Percentiles rank a stretch among this genome's conserved stretches.
These are phyloP conservation scores for Chaetodon auriga DNA, from an alignment of 2,113 vertebrate genomes.

Conservation along the genomic window DNA sequence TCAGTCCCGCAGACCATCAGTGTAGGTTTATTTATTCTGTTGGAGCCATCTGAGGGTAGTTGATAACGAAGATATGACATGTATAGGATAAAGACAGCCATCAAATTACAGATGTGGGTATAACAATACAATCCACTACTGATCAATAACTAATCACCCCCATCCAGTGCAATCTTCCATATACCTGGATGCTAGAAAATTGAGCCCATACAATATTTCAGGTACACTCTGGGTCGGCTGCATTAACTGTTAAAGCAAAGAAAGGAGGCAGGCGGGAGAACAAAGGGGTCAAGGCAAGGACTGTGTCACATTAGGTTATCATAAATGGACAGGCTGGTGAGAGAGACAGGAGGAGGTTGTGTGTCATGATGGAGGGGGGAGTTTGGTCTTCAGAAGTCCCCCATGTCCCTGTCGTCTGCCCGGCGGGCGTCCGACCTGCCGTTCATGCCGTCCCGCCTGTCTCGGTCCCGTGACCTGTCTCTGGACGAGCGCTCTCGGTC, in stretches of 20 bases:
- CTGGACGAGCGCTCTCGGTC: constrained; percentile 87
- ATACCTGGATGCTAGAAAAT: constrained; percentile 44
- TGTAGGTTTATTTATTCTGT: constrained; percentile 5
- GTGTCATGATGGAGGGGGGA: constrained; percentile 25
- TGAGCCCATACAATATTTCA: constrained; percentile 37
- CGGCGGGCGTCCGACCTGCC: constrained; percentile 89
- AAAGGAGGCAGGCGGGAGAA: constrained; percentile 52
- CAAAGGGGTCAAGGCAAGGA: constrained; percentile 41
- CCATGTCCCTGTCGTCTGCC: constrained; percentile 92
- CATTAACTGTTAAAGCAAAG: constrained; percentile 60
- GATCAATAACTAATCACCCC: constrained; percentile 49
- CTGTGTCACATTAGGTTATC: constrained; percentile 52
- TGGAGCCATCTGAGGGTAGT: constrained; percentile 28
- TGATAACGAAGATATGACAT: constrained; percentile 46
- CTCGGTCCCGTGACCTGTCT: constrained; percentile 90
- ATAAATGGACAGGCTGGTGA: constrained; percentile 56
- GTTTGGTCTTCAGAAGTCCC: constrained; percentile 88
- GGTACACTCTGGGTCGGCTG: constrained; percentile 38
- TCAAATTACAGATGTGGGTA: constrained; percentile 49
- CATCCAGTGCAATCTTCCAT: constrained; percentile 31
- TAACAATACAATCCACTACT: constrained; percentile 56
- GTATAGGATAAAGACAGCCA: constrained; percentile 59
- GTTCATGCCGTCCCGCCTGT: constrained; percentile 90
- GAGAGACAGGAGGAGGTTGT: constrained; percentile 46
- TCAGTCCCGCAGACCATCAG: constrained; percentile 28